Percentiles rank a stretch among this genome's conserved stretches.
phyloP scores from a whole-genome alignment of 92 coral and sea anemone genomes.

The Paramuricea clavata region DNA sequence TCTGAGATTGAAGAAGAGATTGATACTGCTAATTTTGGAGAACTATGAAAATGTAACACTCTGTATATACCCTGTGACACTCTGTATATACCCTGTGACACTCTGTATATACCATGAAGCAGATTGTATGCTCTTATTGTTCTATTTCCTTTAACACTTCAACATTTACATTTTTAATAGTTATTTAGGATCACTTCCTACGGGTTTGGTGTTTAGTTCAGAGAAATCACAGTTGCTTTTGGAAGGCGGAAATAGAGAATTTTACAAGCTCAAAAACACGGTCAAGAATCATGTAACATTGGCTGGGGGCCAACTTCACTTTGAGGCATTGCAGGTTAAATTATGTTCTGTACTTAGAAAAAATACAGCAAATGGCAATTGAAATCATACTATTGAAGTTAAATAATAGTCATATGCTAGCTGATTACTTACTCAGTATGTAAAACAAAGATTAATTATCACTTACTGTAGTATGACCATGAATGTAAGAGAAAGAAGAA shows the following conservation, averaged over 20 bases:
- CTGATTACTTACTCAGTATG: background rate
- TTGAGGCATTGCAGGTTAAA: slow-evolving; percentile 22
- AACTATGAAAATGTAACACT: too few relatives aligned
- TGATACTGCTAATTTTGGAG: too few relatives aligned
- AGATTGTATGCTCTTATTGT: background rate
- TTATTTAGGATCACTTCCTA: slow-evolving; percentile 17
- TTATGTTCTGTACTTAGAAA: background rate
- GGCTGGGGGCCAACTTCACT: slow-evolving; percentile 32
- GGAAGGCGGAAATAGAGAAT: slow-evolving; percentile 14
- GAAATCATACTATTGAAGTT: background rate
- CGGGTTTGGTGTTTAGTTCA: background rate
- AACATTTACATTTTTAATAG: background rate
- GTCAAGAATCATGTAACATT: slow-evolving; percentile 35
- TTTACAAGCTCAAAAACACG: slow-evolving; percentile 10
- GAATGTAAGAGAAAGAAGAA: slow-evolving; percentile 17
- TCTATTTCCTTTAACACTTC: background rate
- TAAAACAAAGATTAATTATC: background rate
- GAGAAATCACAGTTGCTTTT: background rate
- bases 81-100: too few relatives aligned
- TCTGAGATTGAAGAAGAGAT: too few relatives aligned
- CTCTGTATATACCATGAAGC: too few relatives aligned
- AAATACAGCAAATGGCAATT: background rate
- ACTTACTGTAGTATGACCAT: slow-evolving; percentile 5
- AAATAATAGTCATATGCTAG: background rate
- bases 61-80: too few relatives aligned